Evolutionary conservation across 2,113 vertebrate species (phyloP).

Genomic region (Limnothrissa miodon): DNA sequence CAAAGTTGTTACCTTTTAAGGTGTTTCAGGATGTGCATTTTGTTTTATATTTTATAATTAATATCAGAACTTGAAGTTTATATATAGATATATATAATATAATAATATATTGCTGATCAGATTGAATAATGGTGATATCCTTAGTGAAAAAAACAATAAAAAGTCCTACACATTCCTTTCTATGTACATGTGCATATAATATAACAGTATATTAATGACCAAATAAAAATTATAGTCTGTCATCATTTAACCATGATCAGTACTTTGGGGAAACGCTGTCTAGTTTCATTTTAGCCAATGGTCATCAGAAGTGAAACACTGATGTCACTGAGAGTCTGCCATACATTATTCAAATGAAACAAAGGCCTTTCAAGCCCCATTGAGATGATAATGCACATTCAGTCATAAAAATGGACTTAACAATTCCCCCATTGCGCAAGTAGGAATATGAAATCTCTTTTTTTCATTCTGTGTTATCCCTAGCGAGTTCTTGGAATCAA

Average conservation of each 20-base stretch:
- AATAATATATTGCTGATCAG: no score
- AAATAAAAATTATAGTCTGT: background rate
- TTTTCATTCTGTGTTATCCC: background rate
- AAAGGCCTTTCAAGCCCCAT: conserved; percentile 56
- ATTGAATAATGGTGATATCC: no score
- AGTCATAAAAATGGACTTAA: background rate
- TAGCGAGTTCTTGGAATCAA: background rate
- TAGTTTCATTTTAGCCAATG: background rate
- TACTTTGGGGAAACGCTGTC: background rate
- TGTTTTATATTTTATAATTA: background rate
- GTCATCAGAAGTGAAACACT: background rate
- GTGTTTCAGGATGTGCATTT: background rate
- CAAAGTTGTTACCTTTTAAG: background rate
- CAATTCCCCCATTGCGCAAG: background rate
- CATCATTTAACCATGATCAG: background rate
- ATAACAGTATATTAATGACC: no score
- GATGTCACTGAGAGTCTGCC: conserved; percentile 46
- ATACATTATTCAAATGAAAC: conserved; percentile 63
- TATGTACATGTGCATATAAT: no score
- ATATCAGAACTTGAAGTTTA: no score
- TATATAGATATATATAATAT: no score
- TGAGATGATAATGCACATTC: conserved; percentile 28
- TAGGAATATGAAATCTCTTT: background rate
- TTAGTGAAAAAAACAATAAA: no score
- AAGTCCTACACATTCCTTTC: no score